Evolutionary conservation across 2,113 vertebrate species (phyloP).

Genomic region (Acrocephalus arundinaceus): DNA sequence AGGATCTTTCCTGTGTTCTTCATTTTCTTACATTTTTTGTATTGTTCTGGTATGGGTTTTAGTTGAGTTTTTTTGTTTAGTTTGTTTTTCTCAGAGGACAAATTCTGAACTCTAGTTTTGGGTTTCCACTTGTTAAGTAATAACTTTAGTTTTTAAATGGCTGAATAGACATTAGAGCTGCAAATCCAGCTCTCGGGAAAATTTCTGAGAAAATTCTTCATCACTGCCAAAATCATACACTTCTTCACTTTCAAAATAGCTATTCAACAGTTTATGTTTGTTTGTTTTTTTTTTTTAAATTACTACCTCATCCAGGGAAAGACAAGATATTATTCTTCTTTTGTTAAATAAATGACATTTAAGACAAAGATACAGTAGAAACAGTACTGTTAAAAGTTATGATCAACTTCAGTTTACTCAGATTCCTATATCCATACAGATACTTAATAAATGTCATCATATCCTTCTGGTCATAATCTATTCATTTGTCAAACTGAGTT

Average conservation of each 20-base stretch:
- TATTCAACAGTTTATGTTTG: neutral
- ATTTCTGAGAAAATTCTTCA: neutral
- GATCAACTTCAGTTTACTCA: neutral
- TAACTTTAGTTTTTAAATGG: neutral
- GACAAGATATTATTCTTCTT: neutral
- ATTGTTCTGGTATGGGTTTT: neutral
- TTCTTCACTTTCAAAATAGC: neutral
- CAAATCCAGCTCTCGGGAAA: neutral
- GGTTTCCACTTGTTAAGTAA: neutral
- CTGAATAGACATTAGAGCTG: neutral
- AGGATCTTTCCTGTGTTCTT: neutral
- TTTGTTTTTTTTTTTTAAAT: neutral
- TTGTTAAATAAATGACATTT: neutral
- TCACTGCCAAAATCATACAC: fast-evolving
- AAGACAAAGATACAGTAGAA: neutral
- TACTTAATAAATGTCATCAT: neutral
- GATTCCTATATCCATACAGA: neutral
- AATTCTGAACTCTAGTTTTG: neutral
- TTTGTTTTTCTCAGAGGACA: neutral
- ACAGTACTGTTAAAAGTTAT: neutral
- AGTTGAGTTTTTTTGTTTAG: neutral
- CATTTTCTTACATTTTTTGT: neutral
- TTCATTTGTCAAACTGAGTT: neutral
- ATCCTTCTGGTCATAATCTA: neutral
- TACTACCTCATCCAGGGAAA: neutral